These are phyloP conservation scores for Pterobdella sp. DNA, from an alignment of 2,888 invertebrate species.

Conservation along the genomic window DNA sequence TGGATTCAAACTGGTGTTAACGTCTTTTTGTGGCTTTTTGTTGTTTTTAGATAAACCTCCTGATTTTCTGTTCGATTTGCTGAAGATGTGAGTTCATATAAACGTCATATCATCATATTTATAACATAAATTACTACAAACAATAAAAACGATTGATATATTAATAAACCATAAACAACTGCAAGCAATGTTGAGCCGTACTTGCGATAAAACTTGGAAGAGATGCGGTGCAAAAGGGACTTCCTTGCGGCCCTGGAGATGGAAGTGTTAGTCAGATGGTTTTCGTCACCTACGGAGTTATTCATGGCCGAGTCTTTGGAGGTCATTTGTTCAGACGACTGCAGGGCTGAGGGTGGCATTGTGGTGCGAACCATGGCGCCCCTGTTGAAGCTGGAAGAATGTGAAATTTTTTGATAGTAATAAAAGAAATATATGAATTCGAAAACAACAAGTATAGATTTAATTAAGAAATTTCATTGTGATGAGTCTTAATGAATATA, in stretches of 20 bases:
- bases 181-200: not conserved
- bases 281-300: not conserved
- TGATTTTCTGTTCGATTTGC: constrained; percentile 10
- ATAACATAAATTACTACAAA: not conserved
- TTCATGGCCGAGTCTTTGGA: not conserved
- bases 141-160: not conserved
- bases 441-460: not conserved
- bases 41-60: not conserved
- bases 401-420: too few relatives aligned
- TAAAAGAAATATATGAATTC: not conserved
- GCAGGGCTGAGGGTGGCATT: not conserved
- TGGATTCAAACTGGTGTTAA: not conserved
- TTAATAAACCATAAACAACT: not conserved
- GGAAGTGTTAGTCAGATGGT: not conserved
- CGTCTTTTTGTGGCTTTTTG: not conserved
- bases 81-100: not conserved
- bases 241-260: constrained; percentile 23
- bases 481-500: not conserved
- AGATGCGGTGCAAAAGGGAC: constrained; percentile 19
- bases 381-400: not conserved
- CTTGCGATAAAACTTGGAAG: constrained; percentile 23
- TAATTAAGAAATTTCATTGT: not conserved
- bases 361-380: constrained; percentile 13
- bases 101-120: not conserved
- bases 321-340: not conserved